These are phyloP conservation scores for Carterocephalus palaemon DNA, from an alignment of 2,888 invertebrate species.

Conservation along the genomic window DNA sequence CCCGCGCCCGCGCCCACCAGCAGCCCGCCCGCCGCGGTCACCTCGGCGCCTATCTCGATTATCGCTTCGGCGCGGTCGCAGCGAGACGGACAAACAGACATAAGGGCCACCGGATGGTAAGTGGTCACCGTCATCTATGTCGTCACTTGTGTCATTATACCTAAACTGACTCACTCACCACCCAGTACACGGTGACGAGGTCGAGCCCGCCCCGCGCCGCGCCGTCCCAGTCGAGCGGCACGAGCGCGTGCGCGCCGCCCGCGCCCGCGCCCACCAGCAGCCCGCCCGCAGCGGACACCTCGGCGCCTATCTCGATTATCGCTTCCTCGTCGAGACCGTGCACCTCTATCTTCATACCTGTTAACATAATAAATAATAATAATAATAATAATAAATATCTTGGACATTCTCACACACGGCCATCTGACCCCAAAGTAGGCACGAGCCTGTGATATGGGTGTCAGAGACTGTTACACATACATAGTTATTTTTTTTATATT, in stretches of 20 bases:
- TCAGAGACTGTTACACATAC: too few relatives aligned
- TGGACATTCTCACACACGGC: too few relatives aligned
- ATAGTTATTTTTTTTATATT: too few relatives aligned
- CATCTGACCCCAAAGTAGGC: too few relatives aligned
- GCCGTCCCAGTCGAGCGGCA: conserved; percentile 62
- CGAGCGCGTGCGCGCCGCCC: conserved; percentile 46
- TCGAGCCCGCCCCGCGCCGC: conserved; percentile 69
- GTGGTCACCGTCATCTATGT: too few relatives aligned
- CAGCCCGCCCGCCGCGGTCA: conserved; percentile 60
- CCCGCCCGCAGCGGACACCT: conserved; percentile 62
- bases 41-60: conserved; percentile 60
- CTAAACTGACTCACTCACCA: too few relatives aligned
- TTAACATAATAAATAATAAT: too few relatives aligned
- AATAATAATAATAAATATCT: too few relatives aligned
- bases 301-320: conserved; percentile 63
- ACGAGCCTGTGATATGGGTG: too few relatives aligned
- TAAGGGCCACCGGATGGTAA: too few relatives aligned
- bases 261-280: conserved; percentile 49
- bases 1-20: conserved; percentile 51
- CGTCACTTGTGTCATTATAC: too few relatives aligned
- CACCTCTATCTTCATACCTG: conserved; percentile 67
- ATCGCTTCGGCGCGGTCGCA: conserved; percentile 68
- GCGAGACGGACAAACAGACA: too few relatives aligned
- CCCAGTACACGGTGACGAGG: conserved; percentile 84
- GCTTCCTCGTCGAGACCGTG: conserved; percentile 73